Conservation (phyloP, 2,888 invertebrate genomes). For the Apamea monoglypha region DNA sequence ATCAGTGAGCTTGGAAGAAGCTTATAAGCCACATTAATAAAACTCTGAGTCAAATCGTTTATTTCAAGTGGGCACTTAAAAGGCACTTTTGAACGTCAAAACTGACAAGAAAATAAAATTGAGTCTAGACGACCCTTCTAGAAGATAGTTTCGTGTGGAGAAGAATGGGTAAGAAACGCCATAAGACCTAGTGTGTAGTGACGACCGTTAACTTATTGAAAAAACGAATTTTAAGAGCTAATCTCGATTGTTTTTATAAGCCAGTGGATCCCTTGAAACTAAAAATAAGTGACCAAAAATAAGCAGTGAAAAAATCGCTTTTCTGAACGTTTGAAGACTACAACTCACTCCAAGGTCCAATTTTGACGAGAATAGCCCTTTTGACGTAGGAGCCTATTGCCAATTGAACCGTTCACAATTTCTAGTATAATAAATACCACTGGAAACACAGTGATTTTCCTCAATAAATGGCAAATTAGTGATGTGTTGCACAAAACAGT, state of each 20-base stretch:
- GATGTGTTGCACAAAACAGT: conserved; percentile 4
- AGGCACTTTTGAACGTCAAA: not conserved
- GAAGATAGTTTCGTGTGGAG: not conserved
- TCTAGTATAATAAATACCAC: not conserved
- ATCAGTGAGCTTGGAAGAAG: not conserved
- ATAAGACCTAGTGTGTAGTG: not conserved
- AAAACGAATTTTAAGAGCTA: not conserved
- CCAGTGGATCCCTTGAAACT: not conserved
- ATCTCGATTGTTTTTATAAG: not conserved
- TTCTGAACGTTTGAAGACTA: not conserved
- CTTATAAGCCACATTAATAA: no score
- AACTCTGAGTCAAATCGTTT: not conserved
- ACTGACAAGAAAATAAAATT: not conserved
- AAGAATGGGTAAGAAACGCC: not conserved
- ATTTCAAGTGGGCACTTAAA: not conserved
- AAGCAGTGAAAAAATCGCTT: not conserved
- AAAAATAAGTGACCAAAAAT: not conserved
- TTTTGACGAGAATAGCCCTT: not conserved
- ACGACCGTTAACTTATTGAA: not conserved
- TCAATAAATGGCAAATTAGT: not conserved
- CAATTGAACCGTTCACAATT: not conserved
- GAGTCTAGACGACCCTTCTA: not conserved
- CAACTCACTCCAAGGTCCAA: not conserved
- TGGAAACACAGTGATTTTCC: not conserved
- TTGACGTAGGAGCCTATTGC: not conserved